These are phyloP conservation scores for Sebastes elongatus DNA, from an alignment of 2,797 vertebrate species.

Conservation along the genomic window DNA sequence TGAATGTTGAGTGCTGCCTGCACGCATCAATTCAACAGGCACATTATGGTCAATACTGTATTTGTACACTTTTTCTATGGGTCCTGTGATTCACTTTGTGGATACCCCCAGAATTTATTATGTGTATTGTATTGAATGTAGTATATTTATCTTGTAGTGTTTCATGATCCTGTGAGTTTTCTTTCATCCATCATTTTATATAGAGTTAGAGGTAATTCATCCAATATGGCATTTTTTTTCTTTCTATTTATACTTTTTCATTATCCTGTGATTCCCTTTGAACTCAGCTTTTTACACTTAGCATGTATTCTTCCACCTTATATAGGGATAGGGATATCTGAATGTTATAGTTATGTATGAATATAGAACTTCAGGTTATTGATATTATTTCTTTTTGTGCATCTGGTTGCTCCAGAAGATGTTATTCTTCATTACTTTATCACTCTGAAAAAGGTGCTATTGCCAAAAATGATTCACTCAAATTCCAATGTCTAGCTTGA, in stretches of 20 bases:
- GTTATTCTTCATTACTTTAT: neutral
- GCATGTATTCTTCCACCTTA: neutral
- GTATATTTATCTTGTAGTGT: neutral
- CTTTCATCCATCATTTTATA: neutral
- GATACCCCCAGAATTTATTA: neutral
- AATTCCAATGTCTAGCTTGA: neutral
- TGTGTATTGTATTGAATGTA: neutral
- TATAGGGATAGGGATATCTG: neutral
- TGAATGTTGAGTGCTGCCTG: neutral
- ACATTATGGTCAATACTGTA: neutral
- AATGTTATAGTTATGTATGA: neutral
- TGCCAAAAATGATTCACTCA: neutral
- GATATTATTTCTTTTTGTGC: neutral
- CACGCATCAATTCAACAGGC: neutral
- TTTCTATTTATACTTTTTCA: neutral
- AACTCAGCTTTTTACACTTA: neutral
- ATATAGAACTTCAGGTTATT: neutral
- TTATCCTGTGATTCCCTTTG: neutral
- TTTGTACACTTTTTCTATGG: neutral
- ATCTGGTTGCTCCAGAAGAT: neutral
- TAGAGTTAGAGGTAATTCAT: neutral
- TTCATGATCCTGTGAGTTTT: neutral
- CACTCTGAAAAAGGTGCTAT: neutral
- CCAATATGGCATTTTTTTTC: neutral
- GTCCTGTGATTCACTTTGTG: neutral